A percentile compares a stretch with the other conserved stretches of the same genome.
Conservation (phyloP, 2,113 vertebrate species). For the Odontesthes bonariensis region DNA sequence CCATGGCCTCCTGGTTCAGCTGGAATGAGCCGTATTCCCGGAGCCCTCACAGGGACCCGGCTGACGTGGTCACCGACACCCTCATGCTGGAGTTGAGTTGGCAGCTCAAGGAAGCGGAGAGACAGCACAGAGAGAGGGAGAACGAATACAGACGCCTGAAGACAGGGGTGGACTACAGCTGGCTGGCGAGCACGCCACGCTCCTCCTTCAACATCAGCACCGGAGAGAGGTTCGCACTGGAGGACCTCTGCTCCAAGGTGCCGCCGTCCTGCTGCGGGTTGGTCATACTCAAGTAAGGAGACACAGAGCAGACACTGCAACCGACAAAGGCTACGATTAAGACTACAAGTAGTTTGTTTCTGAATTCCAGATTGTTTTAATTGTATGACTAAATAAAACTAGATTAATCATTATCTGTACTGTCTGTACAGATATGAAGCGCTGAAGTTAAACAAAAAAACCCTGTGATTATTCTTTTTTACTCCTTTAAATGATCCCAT, state of each 20-base stretch:
- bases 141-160: conserved; percentile 86
- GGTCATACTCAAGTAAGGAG: conserved; percentile 90
- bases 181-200: conserved; percentile 90
- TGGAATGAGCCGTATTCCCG: conserved; percentile 86
- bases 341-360: too few relatives aligned
- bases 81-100: conserved; percentile 96
- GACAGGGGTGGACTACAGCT: conserved; percentile 96
- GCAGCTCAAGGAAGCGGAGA: conserved; percentile 92
- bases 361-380: too few relatives aligned
- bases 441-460: too few relatives aligned
- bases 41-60: conserved; percentile 83
- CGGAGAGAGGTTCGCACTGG: conserved; percentile 89
- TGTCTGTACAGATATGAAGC: too few relatives aligned
- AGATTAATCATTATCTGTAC: too few relatives aligned
- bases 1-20: conserved; percentile 91
- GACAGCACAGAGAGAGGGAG: conserved; percentile 88
- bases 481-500: too few relatives aligned
- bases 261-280: conserved; percentile 92
- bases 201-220: conserved; percentile 88
- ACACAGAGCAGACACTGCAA: background rate
- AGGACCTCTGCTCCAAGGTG: conserved; percentile 92
- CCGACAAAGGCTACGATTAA: background rate
- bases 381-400: too few relatives aligned
- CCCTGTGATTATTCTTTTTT: too few relatives aligned
- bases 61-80: conserved; percentile 92